A percentile compares a stretch with the other conserved stretches of the same genome.
Conservation (phyloP, 2,113 vertebrate species). For the Stegastes partitus region DNA sequence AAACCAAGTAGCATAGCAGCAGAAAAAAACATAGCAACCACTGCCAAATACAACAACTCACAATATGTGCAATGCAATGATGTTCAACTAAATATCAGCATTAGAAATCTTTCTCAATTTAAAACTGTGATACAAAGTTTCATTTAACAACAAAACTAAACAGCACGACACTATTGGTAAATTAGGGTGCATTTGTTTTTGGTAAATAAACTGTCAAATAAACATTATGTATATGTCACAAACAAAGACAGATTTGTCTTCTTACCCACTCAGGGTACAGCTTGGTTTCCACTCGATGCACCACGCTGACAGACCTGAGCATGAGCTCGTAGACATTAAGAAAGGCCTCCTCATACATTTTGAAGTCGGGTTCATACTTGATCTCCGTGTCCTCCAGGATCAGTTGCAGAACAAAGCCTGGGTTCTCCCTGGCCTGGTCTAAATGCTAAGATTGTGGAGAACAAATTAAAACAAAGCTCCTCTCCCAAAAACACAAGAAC, state of each 20-base stretch:
- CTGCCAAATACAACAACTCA: background rate
- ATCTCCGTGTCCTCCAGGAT: conserved; percentile 84
- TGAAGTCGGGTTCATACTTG: conserved; percentile 89
- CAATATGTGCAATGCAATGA: background rate
- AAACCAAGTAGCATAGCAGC: background rate
- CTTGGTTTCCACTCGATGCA: conserved; percentile 90
- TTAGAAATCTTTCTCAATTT: background rate
- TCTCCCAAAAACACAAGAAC: background rate
- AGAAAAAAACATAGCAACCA: background rate
- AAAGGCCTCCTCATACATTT: conserved; percentile 82
- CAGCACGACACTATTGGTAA: no score
- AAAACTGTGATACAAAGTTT: background rate
- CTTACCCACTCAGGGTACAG: conserved; percentile 89
- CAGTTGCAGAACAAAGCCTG: conserved; percentile 88
- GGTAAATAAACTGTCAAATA: no score
- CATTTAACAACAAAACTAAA: background rate
- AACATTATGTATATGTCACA: background rate
- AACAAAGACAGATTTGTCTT: background rate
- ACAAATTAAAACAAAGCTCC: background rate
- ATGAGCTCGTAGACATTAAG: conserved; percentile 87
- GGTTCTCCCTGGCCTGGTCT: conserved; percentile 82
- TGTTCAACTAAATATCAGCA: background rate
- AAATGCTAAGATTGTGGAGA: conserved; percentile 79
- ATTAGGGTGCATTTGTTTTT: no score
- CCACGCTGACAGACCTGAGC: conserved; percentile 84